Conservation (phyloP, 2,888 invertebrate genomes). For the Gari tellinella region DNA sequence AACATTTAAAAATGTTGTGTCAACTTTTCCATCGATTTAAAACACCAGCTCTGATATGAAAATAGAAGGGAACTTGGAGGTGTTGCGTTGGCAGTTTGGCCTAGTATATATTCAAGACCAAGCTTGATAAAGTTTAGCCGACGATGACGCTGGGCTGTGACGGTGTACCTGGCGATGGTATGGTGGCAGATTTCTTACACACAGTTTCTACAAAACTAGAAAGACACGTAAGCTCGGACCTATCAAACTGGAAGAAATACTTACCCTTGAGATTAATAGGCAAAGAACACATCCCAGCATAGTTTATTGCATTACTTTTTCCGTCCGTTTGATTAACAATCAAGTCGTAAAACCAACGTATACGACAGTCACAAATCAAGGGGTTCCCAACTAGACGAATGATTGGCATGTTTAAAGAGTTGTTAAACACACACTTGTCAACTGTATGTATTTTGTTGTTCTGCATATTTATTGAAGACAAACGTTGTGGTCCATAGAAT, state of each 20-base stretch:
- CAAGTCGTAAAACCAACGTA: slow-evolving; percentile 90
- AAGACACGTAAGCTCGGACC: slow-evolving; percentile 42
- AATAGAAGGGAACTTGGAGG: too few relatives aligned
- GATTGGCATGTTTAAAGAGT: slow-evolving; percentile 54
- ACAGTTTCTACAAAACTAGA: slow-evolving; percentile 17
- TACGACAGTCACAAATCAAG: slow-evolving; percentile 92
- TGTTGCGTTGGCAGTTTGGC: too few relatives aligned
- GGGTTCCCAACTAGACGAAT: slow-evolving; percentile 90
- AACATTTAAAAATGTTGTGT: too few relatives aligned
- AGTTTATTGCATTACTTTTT: neutral
- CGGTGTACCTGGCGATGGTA: slow-evolving; percentile 44
- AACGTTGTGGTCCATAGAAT: slow-evolving; percentile 68
- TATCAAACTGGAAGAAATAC: slow-evolving; percentile 34
- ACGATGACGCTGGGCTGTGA: slow-evolving; percentile 37
- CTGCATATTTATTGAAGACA: slow-evolving; percentile 58
- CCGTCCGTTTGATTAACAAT: slow-evolving; percentile 16
- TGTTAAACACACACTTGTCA: slow-evolving; percentile 69
- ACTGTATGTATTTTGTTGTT: slow-evolving; percentile 67
- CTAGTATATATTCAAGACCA: too few relatives aligned
- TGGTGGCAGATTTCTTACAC: slow-evolving; percentile 54
- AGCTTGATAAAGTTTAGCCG: too few relatives aligned
- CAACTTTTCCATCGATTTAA: too few relatives aligned
- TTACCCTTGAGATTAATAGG: slow-evolving; percentile 33
- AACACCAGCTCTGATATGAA: too few relatives aligned
- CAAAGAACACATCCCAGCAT: slow-evolving; percentile 40